These are phyloP conservation scores for Tiliqua scincoides DNA, from an alignment of 2,113 vertebrate genomes.

Conservation along the genomic window DNA sequence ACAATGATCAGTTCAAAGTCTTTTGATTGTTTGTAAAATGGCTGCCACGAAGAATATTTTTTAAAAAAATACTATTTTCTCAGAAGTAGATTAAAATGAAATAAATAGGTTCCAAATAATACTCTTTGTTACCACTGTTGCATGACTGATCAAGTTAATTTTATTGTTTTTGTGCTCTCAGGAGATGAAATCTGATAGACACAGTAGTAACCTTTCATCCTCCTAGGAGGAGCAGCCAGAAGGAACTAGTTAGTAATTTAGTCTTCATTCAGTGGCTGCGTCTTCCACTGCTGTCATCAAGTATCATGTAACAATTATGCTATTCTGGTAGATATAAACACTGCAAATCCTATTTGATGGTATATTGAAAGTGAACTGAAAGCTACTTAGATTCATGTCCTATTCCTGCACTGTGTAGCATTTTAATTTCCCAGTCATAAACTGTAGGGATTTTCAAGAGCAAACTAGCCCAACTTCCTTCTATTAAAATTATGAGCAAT, in stretches of 20 bases:
- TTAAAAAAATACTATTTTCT: neutral
- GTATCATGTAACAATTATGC: constrained; percentile 69
- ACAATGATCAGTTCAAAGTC: constrained; percentile 17
- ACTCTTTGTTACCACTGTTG: constrained; percentile 40
- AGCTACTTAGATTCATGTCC: constrained; percentile 32
- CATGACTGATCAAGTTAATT: constrained; percentile 54
- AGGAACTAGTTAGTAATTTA: constrained; percentile 72
- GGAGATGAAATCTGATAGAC: constrained; percentile 66
- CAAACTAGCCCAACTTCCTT: neutral
- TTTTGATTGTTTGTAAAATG: constrained; percentile 47
- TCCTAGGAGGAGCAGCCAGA: constrained; percentile 67
- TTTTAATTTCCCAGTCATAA: constrained; percentile 48
- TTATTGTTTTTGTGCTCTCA: constrained; percentile 64
- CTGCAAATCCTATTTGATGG: constrained; percentile 58
- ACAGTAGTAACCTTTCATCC: constrained; percentile 71
- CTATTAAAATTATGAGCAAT: constrained; percentile 32
- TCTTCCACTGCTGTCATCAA: constrained; percentile 75
- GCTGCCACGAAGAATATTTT: neutral
- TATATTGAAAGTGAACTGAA: constrained; percentile 64
- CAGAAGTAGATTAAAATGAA: constrained; percentile 44
- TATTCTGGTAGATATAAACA: constrained; percentile 68
- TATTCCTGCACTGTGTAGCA: neutral
- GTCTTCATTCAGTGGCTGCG: constrained; percentile 53
- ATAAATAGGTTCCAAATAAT: constrained; percentile 48
- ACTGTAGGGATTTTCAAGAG: constrained; percentile 9